Evolutionary conservation across 2,888 invertebrate species (phyloP).

Genomic region (Amiota mariae): DNA sequence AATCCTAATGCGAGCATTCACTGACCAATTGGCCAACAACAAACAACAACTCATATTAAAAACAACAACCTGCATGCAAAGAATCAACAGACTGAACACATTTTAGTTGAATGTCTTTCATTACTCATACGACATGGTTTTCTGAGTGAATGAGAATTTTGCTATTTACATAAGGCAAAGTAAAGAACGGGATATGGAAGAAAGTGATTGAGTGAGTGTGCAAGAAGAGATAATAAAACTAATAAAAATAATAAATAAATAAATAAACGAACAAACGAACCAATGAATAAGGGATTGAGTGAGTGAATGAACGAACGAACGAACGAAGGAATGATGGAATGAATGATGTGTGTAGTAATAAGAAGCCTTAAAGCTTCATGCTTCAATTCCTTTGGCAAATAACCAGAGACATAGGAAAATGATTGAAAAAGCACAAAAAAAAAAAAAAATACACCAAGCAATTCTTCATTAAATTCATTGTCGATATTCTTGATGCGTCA

Average conservation of each 20-base stretch:
- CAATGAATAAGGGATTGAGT: background rate
- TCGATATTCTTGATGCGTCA: background rate
- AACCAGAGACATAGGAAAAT: background rate
- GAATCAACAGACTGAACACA: background rate
- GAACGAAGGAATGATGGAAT: background rate
- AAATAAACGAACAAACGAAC: too few species aligned
- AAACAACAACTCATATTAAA: background rate
- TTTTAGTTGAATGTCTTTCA: constrained; percentile 3
- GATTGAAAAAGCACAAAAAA: background rate
- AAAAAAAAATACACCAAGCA: background rate
- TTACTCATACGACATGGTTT: constrained; percentile 4
- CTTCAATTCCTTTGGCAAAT: constrained; percentile 4
- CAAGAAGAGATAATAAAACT: too few species aligned
- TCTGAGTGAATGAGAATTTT: too few species aligned
- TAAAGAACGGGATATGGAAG: too few species aligned
- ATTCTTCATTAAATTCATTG: background rate
- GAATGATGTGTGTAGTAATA: background rate
- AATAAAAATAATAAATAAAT: too few species aligned
- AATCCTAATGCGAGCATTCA: background rate
- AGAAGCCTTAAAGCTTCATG: background rate
- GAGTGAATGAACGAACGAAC: background rate
- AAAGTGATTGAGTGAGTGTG: too few species aligned
- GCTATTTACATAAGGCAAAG: too few species aligned
- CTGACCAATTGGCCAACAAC: background rate
- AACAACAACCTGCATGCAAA: background rate